Base-by-base conservation (phyloP, 2,113 vertebrate genomes). In the Pterocles orientalis region DNA sequence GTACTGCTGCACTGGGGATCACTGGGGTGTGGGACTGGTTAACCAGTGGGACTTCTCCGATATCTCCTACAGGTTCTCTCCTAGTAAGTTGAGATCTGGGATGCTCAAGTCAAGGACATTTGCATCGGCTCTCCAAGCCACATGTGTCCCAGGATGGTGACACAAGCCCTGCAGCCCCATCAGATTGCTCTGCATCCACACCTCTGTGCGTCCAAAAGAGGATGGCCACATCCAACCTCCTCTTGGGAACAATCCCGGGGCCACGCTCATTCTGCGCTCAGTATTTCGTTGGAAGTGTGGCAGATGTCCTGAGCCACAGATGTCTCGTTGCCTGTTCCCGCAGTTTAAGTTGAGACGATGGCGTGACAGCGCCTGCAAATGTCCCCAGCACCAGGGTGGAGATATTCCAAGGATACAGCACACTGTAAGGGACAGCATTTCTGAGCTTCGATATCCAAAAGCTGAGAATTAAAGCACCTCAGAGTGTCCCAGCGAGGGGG, bases 401-500 rank as follows among this genome's bases (percentile, higher is more conserved):
- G 50, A 41, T 9, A 47, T 12, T 25, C 51, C 29, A 56, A 53
- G 64, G 71, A 43, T 5, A 29, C 18, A 68, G 15, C 33, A 33
- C 21, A 2, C 43, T 12, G 50, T 2, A 0, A 33, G 28, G 7
- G 18, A 47, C 50, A 33, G 51, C 29, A 43, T 16, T 76, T 64
- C 56, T 50, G 26, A 84, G 29, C 31, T 75, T 34, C 2, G 0
- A 7, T 18, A 53, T 6, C 29, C 43, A 25, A 70, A 75, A 47
- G 0, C 29, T 53, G 73, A 68, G 50, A 43, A 16, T 16, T 29
- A 6, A 18, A 61, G 64, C 39, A 45, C 28, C 12, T 41, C 2
- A 0, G 53, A 72, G 31, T 43, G n/a, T 65, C 5, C 21, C n/a
- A 12, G 53, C 0, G 0, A 31, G 25, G 25, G 79, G 2, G 39